Evolutionary conservation across 2,113 vertebrate genomes (phyloP), one percentile per base, ranked within the genome.

Genomic region (Marmota flaviventris): DNA sequence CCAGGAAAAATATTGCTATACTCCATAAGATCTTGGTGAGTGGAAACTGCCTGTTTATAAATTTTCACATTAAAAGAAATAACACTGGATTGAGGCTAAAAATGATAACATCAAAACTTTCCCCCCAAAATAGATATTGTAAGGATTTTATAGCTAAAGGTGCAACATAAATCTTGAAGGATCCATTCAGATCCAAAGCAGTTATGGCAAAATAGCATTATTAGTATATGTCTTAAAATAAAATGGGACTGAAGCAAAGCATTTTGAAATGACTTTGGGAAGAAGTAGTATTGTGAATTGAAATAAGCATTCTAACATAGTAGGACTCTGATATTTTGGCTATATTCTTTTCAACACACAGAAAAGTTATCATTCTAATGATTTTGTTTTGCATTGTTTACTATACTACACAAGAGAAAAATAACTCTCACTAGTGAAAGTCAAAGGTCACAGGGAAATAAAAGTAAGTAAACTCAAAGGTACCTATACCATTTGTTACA

Each of bases 161-260:
- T 95, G 37, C 27, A 84, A 93, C 56, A 96, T 97, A 97, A 97
- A 95, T 97, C 96, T 97, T 96, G 27, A n/a, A 94, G n/a, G 56
- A 65, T 72, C 81, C 75, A 39, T 77, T 79, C 45, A 84, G 79
- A 95, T 94, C 96, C 81, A 73, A 86, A 94, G n/a, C 32, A 92
- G 73, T 89, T 97, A 89, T 70, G 53, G n/a, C 24, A 56, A 87
- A 76, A 92, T 27, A 86, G 24, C 25, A 61, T 91, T 96, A 91
- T 93, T 65, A 94, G 39, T 79, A 22, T 2, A 45, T 48, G 48
- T 70, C 53, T 73, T 91, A 91, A 97, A 98, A 85, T 92, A 96
- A 92, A 94, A 78, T 7, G 37, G 69, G 25, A 87, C 48, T 37
- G 34, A 18, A 78, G 37, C 8, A 95, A 90, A 95, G 29, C 34